These are phyloP conservation scores for Sciurus carolinensis DNA, from an alignment of 2,797 vertebrate species.

Conservation along the genomic window DNA sequence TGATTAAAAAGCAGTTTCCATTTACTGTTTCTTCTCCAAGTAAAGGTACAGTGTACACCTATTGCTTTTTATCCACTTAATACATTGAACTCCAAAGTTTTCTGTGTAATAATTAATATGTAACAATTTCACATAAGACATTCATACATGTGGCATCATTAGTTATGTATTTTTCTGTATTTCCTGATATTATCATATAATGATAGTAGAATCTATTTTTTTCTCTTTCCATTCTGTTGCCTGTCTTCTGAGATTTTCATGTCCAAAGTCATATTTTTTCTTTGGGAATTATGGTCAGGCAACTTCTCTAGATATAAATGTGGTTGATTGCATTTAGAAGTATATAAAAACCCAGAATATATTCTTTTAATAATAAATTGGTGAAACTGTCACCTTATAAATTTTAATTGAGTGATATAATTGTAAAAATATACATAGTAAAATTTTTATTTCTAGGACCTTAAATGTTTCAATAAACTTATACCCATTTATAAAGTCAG, in stretches of 20 bases:
- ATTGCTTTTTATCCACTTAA: not conserved
- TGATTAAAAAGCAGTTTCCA: constrained; percentile 90
- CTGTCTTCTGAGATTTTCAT: constrained; percentile 10
- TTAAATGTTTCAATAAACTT: constrained; percentile 52
- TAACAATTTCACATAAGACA: not conserved
- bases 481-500: not conserved
- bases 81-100: not conserved
- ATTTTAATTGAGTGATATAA: constrained; percentile 62
- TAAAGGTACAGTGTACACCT: constrained; percentile 82
- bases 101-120: not conserved
- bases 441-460: constrained; percentile 4
- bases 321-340: not conserved
- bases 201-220: not conserved
- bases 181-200: not conserved
- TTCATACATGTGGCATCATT: constrained; percentile 69
- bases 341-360: constrained; percentile 10
- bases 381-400: not conserved
- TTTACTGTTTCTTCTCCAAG: constrained; percentile 81
- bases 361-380: constrained; percentile 52
- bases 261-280: constrained; percentile 19
- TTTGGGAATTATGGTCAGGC: constrained; percentile 10
- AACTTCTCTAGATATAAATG: not conserved
- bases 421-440: constrained; percentile 61
- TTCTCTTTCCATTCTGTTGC: not conserved
- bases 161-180: constrained; percentile 68